Percentiles rank a stretch among this genome's conserved stretches.
Evolutionary conservation across 2,797 vertebrate species (phyloP).

Genomic region (Microcaecilia unicolor): DNA sequence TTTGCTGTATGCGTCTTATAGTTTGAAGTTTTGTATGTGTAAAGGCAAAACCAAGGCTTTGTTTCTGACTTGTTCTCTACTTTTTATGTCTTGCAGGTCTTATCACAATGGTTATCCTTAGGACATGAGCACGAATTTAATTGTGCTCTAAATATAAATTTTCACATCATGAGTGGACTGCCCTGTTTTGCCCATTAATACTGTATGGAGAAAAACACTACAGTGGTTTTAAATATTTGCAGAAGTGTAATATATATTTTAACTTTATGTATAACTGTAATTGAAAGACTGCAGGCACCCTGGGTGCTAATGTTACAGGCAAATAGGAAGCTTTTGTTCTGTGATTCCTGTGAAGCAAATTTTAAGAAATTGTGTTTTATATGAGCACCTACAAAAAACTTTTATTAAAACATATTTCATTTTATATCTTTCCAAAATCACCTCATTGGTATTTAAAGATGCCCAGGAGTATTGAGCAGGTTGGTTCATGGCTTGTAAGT

Average conservation of each 20-base stretch:
- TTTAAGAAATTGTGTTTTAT: slow-evolving; percentile 46
- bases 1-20: too few species aligned
- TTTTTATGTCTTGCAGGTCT: slow-evolving; percentile 72
- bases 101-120: slow-evolving; percentile 96
- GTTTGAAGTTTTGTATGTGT: too few species aligned
- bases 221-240: slow-evolving; percentile 45
- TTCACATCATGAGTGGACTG: slow-evolving; percentile 56
- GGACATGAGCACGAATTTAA: slow-evolving; percentile 70
- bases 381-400: slow-evolving; percentile 41
- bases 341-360: slow-evolving; percentile 43
- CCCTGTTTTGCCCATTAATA: slow-evolving; percentile 43
- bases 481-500: too few species aligned
- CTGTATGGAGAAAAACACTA: slow-evolving; percentile 35
- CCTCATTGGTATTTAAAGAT: too few species aligned
- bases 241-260: slow-evolving; percentile 59
- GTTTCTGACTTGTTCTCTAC: too few species aligned
- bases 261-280: slow-evolving; percentile 50
- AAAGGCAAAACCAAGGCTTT: too few species aligned
- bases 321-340: slow-evolving; percentile 45
- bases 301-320: slow-evolving; percentile 38
- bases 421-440: too few species aligned
- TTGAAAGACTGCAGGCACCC: slow-evolving; percentile 42
- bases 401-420: slow-evolving; percentile 50
- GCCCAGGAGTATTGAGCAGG: too few species aligned
- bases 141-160: slow-evolving; percentile 38